Percentiles rank a stretch among this genome's conserved stretches.
These are phyloP conservation scores for Cecidostiba fungosa DNA, from an alignment of 2,888 invertebrate species.

Conservation along the genomic window DNA sequence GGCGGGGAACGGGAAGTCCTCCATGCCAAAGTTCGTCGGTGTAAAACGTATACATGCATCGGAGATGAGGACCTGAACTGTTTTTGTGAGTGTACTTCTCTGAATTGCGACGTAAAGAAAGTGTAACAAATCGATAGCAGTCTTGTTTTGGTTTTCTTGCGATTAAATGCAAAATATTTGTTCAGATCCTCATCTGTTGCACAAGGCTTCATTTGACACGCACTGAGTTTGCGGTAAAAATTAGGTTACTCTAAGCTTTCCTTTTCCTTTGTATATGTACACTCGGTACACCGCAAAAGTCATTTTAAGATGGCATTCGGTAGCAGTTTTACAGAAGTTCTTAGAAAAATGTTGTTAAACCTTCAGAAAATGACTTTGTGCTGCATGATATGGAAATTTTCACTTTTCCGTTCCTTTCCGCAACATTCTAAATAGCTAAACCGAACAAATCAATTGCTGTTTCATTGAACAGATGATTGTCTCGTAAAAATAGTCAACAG, in stretches of 20 bases:
- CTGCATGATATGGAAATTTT: neutral
- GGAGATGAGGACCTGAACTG: neutral
- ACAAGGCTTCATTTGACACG: neutral
- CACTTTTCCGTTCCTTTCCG: neutral
- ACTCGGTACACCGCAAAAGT: slow-evolving; percentile 19
- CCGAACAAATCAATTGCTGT: neutral
- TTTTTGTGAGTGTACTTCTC: neutral
- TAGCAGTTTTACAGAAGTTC: neutral
- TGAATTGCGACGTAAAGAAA: neutral
- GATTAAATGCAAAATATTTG: neutral
- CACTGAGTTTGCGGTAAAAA: neutral
- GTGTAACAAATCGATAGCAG: neutral
- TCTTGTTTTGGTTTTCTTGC: neutral
- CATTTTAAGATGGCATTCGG: slow-evolving; percentile 2
- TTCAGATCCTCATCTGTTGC: neutral
- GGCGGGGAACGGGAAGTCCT: slow-evolving; percentile 23
- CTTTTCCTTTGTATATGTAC: slow-evolving; percentile 1
- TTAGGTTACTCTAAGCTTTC: neutral
- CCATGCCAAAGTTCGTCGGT: slow-evolving; percentile 52
- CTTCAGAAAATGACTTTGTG: neutral
- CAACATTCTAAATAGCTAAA: neutral
- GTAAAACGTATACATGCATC: neutral
- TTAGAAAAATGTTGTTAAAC: neutral
- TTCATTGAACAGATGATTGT: slow-evolving; percentile 36
- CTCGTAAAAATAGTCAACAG: slow-evolving; percentile 28